phyloP scores from a whole-genome alignment of 2,113 vertebrate genomes.

The Poecilia latipinna region DNA sequence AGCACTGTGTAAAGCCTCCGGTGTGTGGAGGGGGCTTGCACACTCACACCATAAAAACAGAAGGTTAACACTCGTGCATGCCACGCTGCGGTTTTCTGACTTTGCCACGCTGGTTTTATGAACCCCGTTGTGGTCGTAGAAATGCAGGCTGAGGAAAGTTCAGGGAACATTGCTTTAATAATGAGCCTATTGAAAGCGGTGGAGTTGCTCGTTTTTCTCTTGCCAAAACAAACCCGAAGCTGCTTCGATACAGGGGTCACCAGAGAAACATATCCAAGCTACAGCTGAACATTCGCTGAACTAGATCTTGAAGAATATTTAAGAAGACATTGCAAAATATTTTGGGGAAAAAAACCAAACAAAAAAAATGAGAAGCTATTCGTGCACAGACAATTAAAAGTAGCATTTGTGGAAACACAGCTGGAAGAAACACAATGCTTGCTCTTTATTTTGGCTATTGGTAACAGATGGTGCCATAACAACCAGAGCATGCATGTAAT shows the following conservation, averaged over 20 bases:
- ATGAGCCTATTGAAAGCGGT: conserved; percentile 70
- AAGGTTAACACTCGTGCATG: conserved; percentile 15
- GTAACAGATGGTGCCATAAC: not conserved
- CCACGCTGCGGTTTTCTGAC: conserved; percentile 54
- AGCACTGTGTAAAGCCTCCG: conserved; percentile 38
- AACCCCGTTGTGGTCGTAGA: conserved; percentile 64
- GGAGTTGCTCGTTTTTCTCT: conserved; percentile 55
- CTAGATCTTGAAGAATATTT: conserved; percentile 14
- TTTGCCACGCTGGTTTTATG: conserved; percentile 71
- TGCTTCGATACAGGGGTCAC: conserved; percentile 48
- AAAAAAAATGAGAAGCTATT: not conserved
- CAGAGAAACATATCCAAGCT: conserved; percentile 41
- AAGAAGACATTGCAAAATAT: conserved; percentile 14
- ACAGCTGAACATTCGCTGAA: conserved; percentile 1
- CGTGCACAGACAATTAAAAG: not conserved
- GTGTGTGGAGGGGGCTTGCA: conserved; percentile 8
- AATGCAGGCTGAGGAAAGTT: conserved; percentile 58
- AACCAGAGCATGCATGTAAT: not conserved
- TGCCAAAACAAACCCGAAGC: conserved; percentile 67
- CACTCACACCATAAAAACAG: conserved; percentile 10
- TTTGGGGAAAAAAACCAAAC: not conserved
- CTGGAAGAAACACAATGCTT: not conserved
- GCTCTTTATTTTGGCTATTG: not conserved
- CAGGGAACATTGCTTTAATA: conserved; percentile 65
- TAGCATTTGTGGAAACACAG: not conserved